phyloP scores from a whole-genome alignment of 2,888 invertebrate species.

The Balanococcus diminutus region DNA sequence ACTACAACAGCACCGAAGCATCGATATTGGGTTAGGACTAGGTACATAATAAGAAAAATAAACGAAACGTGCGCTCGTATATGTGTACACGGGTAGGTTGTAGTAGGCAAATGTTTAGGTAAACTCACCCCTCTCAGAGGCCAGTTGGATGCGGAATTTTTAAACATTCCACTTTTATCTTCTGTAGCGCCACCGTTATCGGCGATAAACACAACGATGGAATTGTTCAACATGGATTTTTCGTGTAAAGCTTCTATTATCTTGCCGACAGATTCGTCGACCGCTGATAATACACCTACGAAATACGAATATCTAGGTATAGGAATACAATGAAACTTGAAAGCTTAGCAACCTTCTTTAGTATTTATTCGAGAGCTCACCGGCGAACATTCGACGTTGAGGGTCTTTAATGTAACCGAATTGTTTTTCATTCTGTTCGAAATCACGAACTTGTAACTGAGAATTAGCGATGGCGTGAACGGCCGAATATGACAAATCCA shows the following conservation, averaged over 20 bases:
- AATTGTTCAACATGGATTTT: slow-evolving; percentile 66
- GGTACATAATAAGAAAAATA: no score
- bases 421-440: slow-evolving; percentile 62
- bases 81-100: neutral
- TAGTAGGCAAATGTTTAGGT: neutral
- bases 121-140: slow-evolving; percentile 65
- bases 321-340: neutral
- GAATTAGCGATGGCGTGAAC: slow-evolving; percentile 49
- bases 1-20: slow-evolving; percentile 61
- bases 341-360: neutral
- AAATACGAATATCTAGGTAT: neutral
- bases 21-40: no score
- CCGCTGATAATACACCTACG: slow-evolving; percentile 79
- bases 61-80: no score
- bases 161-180: slow-evolving; percentile 65
- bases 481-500: slow-evolving; percentile 60
- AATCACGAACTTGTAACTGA: slow-evolving; percentile 55
- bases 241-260: slow-evolving; percentile 62
- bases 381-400: slow-evolving; percentile 73
- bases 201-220: slow-evolving; percentile 69
- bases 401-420: slow-evolving; percentile 73
- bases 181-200: slow-evolving; percentile 69
- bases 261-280: slow-evolving; percentile 69
- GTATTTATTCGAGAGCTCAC: slow-evolving; percentile 62
- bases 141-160: slow-evolving; percentile 68